Conservation (phyloP, 1,140 invertebrate species). For the Eupeodes corollae region DNA sequence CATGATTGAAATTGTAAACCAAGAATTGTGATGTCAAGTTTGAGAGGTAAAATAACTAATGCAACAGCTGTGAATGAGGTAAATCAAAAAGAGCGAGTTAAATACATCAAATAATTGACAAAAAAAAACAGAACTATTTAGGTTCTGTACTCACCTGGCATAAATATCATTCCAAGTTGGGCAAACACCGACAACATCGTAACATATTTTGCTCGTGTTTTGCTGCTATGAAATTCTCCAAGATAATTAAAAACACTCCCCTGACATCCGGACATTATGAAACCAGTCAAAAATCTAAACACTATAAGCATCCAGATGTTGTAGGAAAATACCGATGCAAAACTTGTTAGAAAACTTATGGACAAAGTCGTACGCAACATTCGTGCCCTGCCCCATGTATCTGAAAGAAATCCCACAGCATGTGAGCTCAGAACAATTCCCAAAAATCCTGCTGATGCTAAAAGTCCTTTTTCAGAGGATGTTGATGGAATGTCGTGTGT, state of each 20-base stretch:
- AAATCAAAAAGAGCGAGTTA: not conserved
- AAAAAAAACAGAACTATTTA: too few species aligned
- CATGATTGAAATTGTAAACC: slow-evolving; percentile 47
- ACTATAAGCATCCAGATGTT: slow-evolving; percentile 54
- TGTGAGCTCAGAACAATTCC: slow-evolving; percentile 50
- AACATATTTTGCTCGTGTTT: slow-evolving; percentile 34
- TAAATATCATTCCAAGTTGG: slow-evolving; percentile 50
- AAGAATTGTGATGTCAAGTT: slow-evolving; percentile 39
- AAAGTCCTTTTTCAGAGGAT: slow-evolving; percentile 48
- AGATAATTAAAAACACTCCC: slow-evolving; percentile 53
- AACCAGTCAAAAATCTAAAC: slow-evolving; percentile 59
- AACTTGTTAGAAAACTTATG: slow-evolving; percentile 50
- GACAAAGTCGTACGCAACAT: slow-evolving; percentile 56
- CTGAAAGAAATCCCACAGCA: slow-evolving; percentile 70
- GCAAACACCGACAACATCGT: slow-evolving; percentile 54
- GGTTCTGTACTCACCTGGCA: slow-evolving; percentile 43
- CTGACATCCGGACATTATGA: slow-evolving; percentile 56
- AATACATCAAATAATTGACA: not conserved
- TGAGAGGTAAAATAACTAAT: slow-evolving; percentile 49
- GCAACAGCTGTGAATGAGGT: slow-evolving; percentile 42
- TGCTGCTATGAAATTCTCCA: slow-evolving; percentile 51
- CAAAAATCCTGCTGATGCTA: slow-evolving; percentile 53
- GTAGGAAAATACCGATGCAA: slow-evolving; percentile 55
- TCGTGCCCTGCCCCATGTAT: slow-evolving; percentile 57
- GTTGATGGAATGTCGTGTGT: slow-evolving; percentile 50